Percentiles rank a stretch among this genome's conserved stretches.
These are phyloP conservation scores for Resseliella maxima DNA, from an alignment of 2,888 invertebrate species.

Conservation along the genomic window DNA sequence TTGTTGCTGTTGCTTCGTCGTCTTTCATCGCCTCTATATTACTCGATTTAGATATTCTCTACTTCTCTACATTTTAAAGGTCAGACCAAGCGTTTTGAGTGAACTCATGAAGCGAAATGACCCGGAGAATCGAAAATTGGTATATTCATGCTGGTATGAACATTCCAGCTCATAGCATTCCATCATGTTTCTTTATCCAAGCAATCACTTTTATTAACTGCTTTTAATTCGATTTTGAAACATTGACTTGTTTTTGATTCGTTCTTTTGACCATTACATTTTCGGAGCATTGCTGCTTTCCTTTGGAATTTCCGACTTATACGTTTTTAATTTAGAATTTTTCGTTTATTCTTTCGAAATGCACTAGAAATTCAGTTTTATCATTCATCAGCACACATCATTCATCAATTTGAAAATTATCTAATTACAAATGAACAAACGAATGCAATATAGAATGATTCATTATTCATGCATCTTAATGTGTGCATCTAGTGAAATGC, in stretches of 20 bases:
- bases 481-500: background rate
- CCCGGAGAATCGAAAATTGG: conserved; percentile 28
- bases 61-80: background rate
- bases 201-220: conserved; percentile 32
- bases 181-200: conserved; percentile 26
- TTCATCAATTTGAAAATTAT: conserved; percentile 21
- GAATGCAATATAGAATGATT: background rate
- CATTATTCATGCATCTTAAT: conserved; percentile 48
- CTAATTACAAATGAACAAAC: background rate
- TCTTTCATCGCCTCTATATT: background rate
- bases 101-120: conserved; percentile 27
- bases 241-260: background rate
- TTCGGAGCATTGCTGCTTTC: too few species aligned
- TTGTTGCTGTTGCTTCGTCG: background rate
- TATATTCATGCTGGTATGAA: conserved; percentile 9
- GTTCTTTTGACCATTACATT: background rate
- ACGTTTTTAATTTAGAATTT: too few species aligned
- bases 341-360: too few species aligned
- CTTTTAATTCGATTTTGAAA: conserved; percentile 28
- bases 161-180: background rate
- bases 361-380: background rate
- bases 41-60: background rate
- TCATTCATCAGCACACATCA: background rate
- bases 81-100: background rate
- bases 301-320: too few species aligned